These are phyloP conservation scores for Caranx melampygus DNA, from an alignment of 2,113 vertebrate species.

Conservation along the genomic window DNA sequence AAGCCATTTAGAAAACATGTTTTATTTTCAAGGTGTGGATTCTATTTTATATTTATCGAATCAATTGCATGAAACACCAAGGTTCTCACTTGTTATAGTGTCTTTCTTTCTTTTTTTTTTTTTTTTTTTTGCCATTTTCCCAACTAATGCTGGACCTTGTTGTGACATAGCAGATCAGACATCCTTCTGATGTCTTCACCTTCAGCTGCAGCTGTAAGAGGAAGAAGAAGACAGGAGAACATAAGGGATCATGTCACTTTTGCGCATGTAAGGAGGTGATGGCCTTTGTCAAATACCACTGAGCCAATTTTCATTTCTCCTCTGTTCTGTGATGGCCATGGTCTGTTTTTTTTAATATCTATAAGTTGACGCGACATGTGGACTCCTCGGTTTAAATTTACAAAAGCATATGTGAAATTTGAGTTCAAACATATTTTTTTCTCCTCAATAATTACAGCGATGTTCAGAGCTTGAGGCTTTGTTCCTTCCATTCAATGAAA, in stretches of 20 bases:
- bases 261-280: neutral
- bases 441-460: neutral
- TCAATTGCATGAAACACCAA: neutral
- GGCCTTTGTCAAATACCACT: too few relatives aligned
- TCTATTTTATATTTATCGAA: neutral
- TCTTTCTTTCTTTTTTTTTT: too few relatives aligned
- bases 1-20: too few relatives aligned
- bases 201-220: conserved; percentile 5
- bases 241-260: neutral
- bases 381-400: neutral
- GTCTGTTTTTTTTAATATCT: too few relatives aligned
- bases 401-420: neutral
- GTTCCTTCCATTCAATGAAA: neutral
- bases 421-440: neutral
- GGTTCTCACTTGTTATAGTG: neutral
- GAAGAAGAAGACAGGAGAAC: neutral
- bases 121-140: conserved; percentile 12
- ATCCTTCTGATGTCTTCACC: neutral
- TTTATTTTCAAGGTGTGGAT: neutral
- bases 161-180: conserved; percentile 50
- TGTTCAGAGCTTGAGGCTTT: neutral
- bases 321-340: too few relatives aligned
- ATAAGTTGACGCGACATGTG: neutral
- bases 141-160: conserved; percentile 17
- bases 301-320: too few relatives aligned